Percentiles rank a stretch among this genome's conserved stretches.
phyloP scores from a whole-genome alignment of 2,113 vertebrate genomes.

The Hydrochoerus hydrochaeris region DNA sequence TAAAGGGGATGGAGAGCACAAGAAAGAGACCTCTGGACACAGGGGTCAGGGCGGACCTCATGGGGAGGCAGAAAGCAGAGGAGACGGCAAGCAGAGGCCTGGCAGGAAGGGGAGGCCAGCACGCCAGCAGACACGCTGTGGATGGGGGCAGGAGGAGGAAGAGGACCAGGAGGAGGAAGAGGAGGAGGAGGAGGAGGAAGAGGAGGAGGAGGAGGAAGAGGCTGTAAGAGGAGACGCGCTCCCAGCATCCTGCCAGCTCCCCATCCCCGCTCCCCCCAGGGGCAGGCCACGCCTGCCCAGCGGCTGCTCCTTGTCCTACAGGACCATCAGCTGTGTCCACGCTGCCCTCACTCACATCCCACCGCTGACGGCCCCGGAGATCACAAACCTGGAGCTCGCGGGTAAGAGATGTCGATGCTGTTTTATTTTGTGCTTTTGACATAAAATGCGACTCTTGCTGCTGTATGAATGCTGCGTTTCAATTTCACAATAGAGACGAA shows the following conservation, averaged over 20 bases:
- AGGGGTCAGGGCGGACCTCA: constrained; percentile 44
- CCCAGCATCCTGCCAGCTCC: constrained; percentile 80
- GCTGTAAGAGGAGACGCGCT: constrained; percentile 89
- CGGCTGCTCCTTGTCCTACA: constrained; percentile 91
- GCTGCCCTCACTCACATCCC: constrained; percentile 91
- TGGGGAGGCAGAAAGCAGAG: constrained; percentile 54
- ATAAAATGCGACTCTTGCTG: neutral
- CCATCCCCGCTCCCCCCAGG: constrained; percentile 75
- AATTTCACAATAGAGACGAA: constrained; percentile 36
- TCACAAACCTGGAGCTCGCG: constrained; percentile 92
- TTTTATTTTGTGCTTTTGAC: constrained; percentile 1
- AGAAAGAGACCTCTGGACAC: constrained; percentile 80
- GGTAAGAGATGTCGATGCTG: constrained; percentile 87
- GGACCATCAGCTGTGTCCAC: constrained; percentile 90
- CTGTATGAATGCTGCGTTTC: neutral
- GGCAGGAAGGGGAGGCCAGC: constrained; percentile 52
- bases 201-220: constrained; percentile 78
- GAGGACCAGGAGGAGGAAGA: constrained; percentile 37
- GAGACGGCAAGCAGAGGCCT: constrained; percentile 65
- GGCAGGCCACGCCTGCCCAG: constrained; percentile 86
- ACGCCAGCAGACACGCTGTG: neutral
- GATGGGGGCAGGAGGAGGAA: constrained; percentile 33
- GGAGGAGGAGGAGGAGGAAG: constrained; percentile 39
- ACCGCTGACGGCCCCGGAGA: constrained; percentile 89
- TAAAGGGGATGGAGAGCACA: constrained; percentile 55